Evolutionary conservation across 2,888 invertebrate genomes (phyloP).

Genomic region (Hyalella azteca): DNA sequence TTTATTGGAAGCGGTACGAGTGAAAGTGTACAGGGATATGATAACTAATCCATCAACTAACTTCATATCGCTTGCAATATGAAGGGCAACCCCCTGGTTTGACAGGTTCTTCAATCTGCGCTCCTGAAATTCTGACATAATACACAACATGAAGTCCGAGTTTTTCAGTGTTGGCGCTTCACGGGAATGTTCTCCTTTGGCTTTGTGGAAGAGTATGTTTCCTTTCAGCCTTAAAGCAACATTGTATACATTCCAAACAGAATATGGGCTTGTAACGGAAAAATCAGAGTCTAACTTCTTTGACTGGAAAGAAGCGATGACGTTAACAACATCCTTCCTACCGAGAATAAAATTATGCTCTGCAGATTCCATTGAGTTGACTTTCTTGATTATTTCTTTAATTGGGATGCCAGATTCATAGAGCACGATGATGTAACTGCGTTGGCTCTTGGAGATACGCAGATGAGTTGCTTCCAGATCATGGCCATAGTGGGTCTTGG

Average conservation of each 20-base stretch:
- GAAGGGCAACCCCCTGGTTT: background rate
- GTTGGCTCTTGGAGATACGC: background rate
- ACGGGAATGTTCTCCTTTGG: background rate
- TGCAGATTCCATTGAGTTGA: background rate
- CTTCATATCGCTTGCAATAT: background rate
- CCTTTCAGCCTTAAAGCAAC: background rate
- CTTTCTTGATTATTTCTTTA: background rate
- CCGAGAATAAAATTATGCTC: background rate
- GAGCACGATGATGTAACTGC: background rate
- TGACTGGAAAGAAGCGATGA: background rate
- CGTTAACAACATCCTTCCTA: background rate
- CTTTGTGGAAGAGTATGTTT: background rate
- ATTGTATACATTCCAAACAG: constrained; percentile 24
- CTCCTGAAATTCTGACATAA: background rate
- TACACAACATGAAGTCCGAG: background rate
- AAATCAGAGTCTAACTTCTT: background rate
- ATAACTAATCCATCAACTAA: background rate
- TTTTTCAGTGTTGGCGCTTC: background rate
- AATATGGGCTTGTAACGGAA: background rate
- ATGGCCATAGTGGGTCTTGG: constrained; percentile 17
- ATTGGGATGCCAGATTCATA: background rate
- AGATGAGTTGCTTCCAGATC: background rate
- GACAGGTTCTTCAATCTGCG: background rate
- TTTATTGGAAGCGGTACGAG: background rate
- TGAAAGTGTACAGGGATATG: background rate